Base-by-base conservation (phyloP, 35 echinoderm and acorn worm genomes). In the Ophioderma brevispina region DNA sequence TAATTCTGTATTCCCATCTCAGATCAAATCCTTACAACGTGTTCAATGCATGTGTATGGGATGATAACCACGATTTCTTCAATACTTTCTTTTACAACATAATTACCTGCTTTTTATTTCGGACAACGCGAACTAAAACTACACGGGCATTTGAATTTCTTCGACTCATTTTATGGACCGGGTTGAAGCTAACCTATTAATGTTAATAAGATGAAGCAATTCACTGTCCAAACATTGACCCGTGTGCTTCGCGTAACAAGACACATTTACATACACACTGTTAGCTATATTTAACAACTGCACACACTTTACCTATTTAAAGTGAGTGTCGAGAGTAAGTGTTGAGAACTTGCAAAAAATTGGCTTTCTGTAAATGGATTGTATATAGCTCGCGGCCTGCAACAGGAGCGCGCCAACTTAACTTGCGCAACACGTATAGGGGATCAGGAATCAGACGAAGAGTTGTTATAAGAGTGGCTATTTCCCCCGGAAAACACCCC, bases 211-310 rank as follows among this genome's bases (percentile, higher is more conserved):
- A n/a, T 17, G 41, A 46, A 8, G 41, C 41, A 46, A 46, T 46
- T 15, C 5, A 6, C 59, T 70, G n/a, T 70, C 59, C 59, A 70
- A 70, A 70, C 59, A 70, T 30, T 70, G 59, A 70, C 59, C 59
- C 17, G 28, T 70, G 59, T 70, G n/a, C 59, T 25, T 70, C 2
- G 59, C n/a, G 59, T 70, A 70, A 70, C 23, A 25, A 70, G 59
- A 70, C 59, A 70, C 59, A 70, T 30, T 30, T 30, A 15, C 59
- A 25, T 70, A 25, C 28, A 70, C 15, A 70, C 17, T 70, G 59
- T 70, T 70, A 70, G 59, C 59, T 70, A 70, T 70, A 70, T 70
- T 70, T 70, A 70, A 70, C 59, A 70, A 70, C 59, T 70, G 17
- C n/a, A 70, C 15, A 70, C 15, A 70, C 59, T 70, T 70, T 70